phyloP scores from a whole-genome alignment of 2,797 vertebrate species.

The Hypotaenidia okinawae region DNA sequence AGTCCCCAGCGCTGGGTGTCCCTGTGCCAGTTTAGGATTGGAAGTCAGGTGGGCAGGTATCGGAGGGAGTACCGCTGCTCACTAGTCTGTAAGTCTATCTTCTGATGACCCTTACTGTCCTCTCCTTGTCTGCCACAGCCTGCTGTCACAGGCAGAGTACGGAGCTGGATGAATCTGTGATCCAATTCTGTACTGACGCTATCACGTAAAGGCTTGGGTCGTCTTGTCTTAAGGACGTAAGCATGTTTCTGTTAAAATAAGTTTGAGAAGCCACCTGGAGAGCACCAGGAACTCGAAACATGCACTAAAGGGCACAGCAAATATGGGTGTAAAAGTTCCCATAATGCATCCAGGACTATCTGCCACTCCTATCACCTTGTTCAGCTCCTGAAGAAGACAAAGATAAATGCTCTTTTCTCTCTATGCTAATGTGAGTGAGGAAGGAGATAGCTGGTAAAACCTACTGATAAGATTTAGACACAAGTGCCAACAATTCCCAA shows the following conservation, averaged over 20 bases:
- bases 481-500: slow-evolving; percentile 48
- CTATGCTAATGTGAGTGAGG: slow-evolving; percentile 6
- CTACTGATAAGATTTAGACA: slow-evolving; percentile 45
- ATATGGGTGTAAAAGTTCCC: not conserved
- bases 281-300: not conserved
- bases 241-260: not conserved
- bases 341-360: not conserved
- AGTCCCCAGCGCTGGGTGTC: not conserved
- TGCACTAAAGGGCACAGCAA: not conserved
- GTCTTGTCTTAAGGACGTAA: not conserved
- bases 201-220: not conserved
- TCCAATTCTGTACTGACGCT: not conserved
- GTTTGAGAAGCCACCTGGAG: not conserved
- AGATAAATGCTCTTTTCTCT: slow-evolving; percentile 24
- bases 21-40: not conserved
- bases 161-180: not conserved
- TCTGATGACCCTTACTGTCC: not conserved
- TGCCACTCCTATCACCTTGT: not conserved
- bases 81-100: rapidly evolving
- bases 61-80: not conserved
- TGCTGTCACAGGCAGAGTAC: not conserved
- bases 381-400: not conserved
- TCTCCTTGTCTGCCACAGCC: not conserved
- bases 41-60: not conserved
- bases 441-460: slow-evolving; percentile 33